These are phyloP conservation scores for Larimichthys crocea DNA, from an alignment of 2,113 vertebrate species.

Conservation along the genomic window DNA sequence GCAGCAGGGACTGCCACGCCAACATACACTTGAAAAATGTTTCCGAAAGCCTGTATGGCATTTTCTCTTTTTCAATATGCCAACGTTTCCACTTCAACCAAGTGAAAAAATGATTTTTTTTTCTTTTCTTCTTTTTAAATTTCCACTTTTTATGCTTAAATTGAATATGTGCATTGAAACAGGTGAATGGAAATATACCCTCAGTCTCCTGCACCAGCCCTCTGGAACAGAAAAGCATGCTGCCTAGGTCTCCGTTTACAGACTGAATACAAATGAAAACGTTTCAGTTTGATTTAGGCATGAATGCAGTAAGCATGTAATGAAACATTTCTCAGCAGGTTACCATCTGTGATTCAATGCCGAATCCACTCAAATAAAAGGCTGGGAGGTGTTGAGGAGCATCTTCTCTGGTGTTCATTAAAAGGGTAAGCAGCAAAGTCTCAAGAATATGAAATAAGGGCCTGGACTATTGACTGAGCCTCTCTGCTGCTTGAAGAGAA, in stretches of 20 bases:
- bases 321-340: conserved; percentile 19
- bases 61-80: conserved; percentile 9
- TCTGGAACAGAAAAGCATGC: conserved; percentile 6
- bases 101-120: neutral
- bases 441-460: conserved; percentile 27
- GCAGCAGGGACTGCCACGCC: neutral
- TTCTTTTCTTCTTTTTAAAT: neutral
- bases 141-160: neutral
- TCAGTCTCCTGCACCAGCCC: neutral
- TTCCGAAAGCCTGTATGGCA: conserved; percentile 2
- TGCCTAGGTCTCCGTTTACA: neutral
- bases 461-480: neutral
- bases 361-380: neutral
- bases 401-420: conserved; percentile 33
- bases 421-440: conserved; percentile 19
- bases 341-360: conserved; percentile 17
- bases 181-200: conserved; percentile 1
- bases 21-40: neutral
- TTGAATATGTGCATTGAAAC: conserved; percentile 4
- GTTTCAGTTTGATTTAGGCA: neutral
- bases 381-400: neutral
- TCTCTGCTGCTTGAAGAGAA: neutral
- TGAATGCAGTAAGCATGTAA: conserved; percentile 16
- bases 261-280: conserved; percentile 37
- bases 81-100: neutral